Base-by-base conservation (phyloP, 2,888 invertebrate genomes). In the Netelia fuscicornis region DNA sequence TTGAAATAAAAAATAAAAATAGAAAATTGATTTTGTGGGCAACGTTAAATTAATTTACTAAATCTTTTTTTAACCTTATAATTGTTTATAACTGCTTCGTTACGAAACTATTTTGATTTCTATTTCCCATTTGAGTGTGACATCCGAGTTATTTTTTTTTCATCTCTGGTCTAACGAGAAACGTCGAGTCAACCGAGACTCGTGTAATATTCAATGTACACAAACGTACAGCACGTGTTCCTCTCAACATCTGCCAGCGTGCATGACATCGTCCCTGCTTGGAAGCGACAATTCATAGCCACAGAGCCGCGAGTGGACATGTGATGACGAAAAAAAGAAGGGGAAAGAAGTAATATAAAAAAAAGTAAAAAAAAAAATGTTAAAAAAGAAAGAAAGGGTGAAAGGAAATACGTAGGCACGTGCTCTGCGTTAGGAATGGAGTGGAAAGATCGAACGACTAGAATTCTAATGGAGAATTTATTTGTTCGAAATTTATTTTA, bases 341-440 rank as follows among this genome's bases (percentile, higher is more conserved):
- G 8, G 44, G n/a, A n/a, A 42, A 44, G 30, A 44, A 64, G 56
- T 37, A 56, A 71, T 25, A 68, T 58, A 64, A 62, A 70, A 60
- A 52, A 75, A 17, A 17, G 0, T 0, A 17, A 17, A 17, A 68
- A 68, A 65, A 62, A 70, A 60, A 52, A 76, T 37, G 10, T 11
- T 60, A 17, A 10, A 17, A 37, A 42, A 23, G 13, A 25, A 64
- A 6, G 44, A 48, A 11, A 60, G 44, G 25, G 17, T n/a, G 62
- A 68, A 68, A 81, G 58, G 64, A 80, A 81, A 81, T 48, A 68
- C 44, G 67, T n/a, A 42, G 67, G 68, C 81, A 75, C 81, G 74
- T 71, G 79, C 79, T 56, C 25, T 64, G 56, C 62, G 23, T 65
- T 56, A 30, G 52, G 9, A 48, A 48, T 48, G 48, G 48, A 48